A percentile compares a stretch with the other conserved stretches of the same genome.
Evolutionary conservation across 2,797 vertebrate genomes (phyloP).

Genomic region (Hyperoplus immaculatus): DNA sequence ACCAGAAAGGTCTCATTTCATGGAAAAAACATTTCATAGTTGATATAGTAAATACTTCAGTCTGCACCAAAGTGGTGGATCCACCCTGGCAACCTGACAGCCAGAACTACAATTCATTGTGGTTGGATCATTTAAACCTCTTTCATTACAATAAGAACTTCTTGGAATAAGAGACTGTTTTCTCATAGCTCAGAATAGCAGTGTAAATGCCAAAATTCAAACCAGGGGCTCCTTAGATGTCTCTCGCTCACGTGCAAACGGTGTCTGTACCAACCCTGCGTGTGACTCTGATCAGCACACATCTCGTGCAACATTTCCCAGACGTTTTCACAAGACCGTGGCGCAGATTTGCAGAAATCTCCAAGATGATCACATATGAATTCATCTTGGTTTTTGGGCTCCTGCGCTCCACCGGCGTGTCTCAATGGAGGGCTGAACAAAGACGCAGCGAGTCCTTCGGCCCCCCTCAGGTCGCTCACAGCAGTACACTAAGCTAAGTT

Average conservation of each 20-base stretch:
- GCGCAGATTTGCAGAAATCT: neutral
- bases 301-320: neutral
- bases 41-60: neutral
- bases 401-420: constrained; percentile 25
- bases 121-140: neutral
- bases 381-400: constrained; percentile 21
- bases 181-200: neutral
- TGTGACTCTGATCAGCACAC: neutral
- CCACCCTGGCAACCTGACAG: neutral
- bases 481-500: constrained; percentile 71
- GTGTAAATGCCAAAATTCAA: neutral
- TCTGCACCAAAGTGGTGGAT: neutral
- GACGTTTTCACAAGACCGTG: no score
- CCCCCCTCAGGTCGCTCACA: constrained; percentile 63
- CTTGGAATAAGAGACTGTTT: neutral
- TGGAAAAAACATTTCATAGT: neutral
- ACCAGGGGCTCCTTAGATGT: neutral
- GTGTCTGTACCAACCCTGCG: neutral
- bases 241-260: neutral
- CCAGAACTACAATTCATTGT: neutral
- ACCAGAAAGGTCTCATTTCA: no score
- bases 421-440: constrained; percentile 69
- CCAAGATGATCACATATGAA: constrained; percentile 33
- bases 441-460: constrained; percentile 67
- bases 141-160: neutral